Conservation (phyloP, 2,888 invertebrate genomes). For the Pollenia amentaria region DNA sequence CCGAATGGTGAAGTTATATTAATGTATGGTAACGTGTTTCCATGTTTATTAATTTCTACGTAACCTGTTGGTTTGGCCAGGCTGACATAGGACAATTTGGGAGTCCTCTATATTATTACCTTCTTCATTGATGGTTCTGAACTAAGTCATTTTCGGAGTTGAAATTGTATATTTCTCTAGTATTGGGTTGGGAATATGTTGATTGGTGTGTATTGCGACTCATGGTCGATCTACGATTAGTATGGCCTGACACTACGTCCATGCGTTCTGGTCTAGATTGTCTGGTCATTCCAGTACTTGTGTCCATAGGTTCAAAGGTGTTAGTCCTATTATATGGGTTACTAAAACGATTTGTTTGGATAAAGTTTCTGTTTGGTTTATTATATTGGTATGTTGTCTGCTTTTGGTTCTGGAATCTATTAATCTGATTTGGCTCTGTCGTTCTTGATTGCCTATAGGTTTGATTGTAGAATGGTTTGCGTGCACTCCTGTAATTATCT, state of each 20-base stretch:
- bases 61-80: too few species aligned
- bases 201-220: conserved; percentile 21
- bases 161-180: neutral
- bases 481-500: neutral
- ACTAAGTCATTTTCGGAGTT: neutral
- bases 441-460: conserved; percentile 6
- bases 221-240: neutral
- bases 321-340: neutral
- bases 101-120: too few species aligned
- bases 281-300: conserved; percentile 30
- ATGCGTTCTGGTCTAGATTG: neutral
- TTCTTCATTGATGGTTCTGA: conserved; percentile 2
- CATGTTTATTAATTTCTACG: conserved; percentile 51
- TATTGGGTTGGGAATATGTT: conserved; percentile 32
- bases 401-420: too few species aligned
- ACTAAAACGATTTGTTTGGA: neutral
- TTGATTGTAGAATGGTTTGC: neutral
- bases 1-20: conserved; percentile 58
- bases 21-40: conserved; percentile 55
- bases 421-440: neutral
- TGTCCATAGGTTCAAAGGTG: conserved; percentile 54
- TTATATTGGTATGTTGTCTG: conserved; percentile 1
- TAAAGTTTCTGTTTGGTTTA: neutral
- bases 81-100: too few species aligned
- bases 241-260: conserved; percentile 4